Conservation (phyloP, 2,797 vertebrate genomes). For the Myripristis murdjan region DNA sequence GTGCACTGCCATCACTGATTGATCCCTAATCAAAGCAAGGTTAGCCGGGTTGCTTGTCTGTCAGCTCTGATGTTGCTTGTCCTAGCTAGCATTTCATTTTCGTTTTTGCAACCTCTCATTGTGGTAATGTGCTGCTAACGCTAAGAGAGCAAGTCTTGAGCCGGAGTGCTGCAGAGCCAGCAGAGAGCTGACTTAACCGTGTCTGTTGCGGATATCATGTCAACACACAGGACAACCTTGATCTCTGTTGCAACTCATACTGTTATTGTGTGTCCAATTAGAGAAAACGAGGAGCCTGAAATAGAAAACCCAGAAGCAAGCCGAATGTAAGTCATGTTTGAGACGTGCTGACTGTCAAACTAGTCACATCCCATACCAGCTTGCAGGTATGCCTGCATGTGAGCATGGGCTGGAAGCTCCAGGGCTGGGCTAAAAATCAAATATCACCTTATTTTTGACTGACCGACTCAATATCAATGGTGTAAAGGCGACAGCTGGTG, state of each 20-base stretch:
- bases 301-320: conserved; percentile 98
- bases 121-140: not conserved
- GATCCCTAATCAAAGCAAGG: not conserved
- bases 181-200: not conserved
- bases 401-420: not conserved
- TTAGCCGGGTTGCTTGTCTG: not conserved
- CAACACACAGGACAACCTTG: conserved; percentile 16
- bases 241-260: conserved; percentile 24
- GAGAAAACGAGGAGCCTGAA: conserved; percentile 94
- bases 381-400: not conserved
- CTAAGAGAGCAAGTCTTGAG: rapidly evolving
- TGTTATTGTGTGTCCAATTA: conserved; percentile 78
- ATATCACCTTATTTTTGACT: too few relatives aligned
- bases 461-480: too few relatives aligned
- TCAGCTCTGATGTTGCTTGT: not conserved
- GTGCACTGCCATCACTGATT: conserved; percentile 2
- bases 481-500: too few relatives aligned
- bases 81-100: not conserved
- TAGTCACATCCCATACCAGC: not conserved
- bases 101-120: too few relatives aligned
- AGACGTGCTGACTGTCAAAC: not conserved
- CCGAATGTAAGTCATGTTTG: conserved; percentile 96
- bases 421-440: too few relatives aligned
- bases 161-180: not conserved
- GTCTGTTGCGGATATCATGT: not conserved